Conservation (phyloP, 2,797 vertebrate species). For the Squalus acanthias region DNA sequence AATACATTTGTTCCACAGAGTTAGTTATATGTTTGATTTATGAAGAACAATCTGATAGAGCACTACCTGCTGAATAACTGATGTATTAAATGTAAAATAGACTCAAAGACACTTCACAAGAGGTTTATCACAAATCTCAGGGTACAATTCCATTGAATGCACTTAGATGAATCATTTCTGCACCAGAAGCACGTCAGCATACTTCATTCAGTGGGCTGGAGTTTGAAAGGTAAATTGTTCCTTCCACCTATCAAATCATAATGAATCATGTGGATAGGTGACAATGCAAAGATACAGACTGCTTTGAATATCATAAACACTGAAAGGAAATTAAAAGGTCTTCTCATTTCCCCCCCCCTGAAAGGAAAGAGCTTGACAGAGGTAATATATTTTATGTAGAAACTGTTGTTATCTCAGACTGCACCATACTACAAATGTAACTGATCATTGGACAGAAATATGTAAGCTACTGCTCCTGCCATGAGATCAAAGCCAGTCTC, state of each 20-base stretch:
- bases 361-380: slow-evolving; percentile 37
- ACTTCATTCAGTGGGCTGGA: slow-evolving; percentile 39
- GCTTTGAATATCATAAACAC: slow-evolving; percentile 36
- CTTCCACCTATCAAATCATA: slow-evolving; percentile 42
- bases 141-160: background rate
- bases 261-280: slow-evolving; percentile 38
- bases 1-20: slow-evolving; percentile 39
- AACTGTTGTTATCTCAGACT: slow-evolving; percentile 44
- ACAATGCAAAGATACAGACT: slow-evolving; percentile 34
- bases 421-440: slow-evolving; percentile 44
- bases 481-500: slow-evolving; percentile 47
- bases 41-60: background rate
- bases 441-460: slow-evolving; percentile 45
- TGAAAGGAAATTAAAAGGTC: slow-evolving; percentile 42
- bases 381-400: slow-evolving; percentile 38
- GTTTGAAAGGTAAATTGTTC: slow-evolving; percentile 42
- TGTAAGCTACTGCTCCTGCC: slow-evolving; percentile 43
- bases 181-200: slow-evolving; percentile 34
- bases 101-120: background rate
- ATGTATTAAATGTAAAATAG: slow-evolving; percentile 33
- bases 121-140: background rate
- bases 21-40: slow-evolving; percentile 18
- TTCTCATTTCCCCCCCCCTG: slow-evolving; percentile 42
- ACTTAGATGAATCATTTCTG: background rate
- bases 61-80: background rate